phyloP scores from a whole-genome alignment of 2,113 vertebrate genomes.

The Alligator sinensis region DNA sequence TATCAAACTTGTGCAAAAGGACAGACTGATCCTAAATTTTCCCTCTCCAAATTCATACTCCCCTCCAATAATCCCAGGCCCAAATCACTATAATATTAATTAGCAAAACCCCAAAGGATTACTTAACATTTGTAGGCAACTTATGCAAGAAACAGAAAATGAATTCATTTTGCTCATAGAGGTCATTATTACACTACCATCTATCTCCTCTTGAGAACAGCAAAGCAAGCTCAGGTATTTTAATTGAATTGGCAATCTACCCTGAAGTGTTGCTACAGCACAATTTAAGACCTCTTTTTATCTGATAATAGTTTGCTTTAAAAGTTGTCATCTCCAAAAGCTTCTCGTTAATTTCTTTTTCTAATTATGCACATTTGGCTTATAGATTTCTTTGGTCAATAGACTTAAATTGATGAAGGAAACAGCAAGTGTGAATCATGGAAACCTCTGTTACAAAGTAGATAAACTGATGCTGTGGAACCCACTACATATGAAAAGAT shows the following conservation, averaged over 20 bases:
- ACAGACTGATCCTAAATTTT: background rate
- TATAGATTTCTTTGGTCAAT: background rate
- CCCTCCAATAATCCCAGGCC: constrained; percentile 25
- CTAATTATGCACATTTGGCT: background rate
- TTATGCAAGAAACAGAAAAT: constrained; percentile 8
- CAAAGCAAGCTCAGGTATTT: background rate
- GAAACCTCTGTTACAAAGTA: background rate
- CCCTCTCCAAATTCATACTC: constrained; percentile 12
- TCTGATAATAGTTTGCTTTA: background rate
- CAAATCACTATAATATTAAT: constrained; percentile 50
- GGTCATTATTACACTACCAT: constrained; percentile 17
- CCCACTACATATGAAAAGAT: background rate
- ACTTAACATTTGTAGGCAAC: background rate
- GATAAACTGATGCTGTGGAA: background rate
- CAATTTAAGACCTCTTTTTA: background rate
- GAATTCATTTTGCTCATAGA: background rate
- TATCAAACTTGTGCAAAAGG: background rate
- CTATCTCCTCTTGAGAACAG: background rate
- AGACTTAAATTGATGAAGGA: background rate
- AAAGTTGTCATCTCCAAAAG: background rate
- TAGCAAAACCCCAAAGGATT: constrained; percentile 22
- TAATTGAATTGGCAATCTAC: background rate
- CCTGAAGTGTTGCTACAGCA: background rate
- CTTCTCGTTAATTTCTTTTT: background rate
- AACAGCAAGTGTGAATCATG: background rate